phyloP scores from a whole-genome alignment of 1,140 invertebrate species.

The Drosophila ananassae region DNA sequence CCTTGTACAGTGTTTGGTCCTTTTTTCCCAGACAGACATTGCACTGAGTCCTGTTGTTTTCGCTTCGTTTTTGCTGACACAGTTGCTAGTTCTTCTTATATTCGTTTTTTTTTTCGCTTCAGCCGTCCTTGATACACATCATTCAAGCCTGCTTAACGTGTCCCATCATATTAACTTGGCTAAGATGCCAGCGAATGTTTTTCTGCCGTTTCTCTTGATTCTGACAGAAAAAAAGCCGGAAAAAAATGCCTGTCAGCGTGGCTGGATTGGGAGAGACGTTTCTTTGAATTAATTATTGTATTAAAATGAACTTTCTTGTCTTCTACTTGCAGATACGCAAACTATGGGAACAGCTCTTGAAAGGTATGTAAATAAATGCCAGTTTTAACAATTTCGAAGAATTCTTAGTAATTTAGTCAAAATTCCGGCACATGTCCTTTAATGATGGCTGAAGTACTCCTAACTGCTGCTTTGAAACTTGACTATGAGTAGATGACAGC shows the following conservation, averaged over 20 bases:
- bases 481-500: neutral
- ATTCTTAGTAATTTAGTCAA: neutral
- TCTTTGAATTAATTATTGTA: conserved; percentile 43
- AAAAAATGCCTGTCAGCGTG: conserved; percentile 16
- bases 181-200: conserved; percentile 44
- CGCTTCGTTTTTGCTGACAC: conserved; percentile 42
- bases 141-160: conserved; percentile 70
- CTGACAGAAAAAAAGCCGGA: conserved; percentile 6
- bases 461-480: neutral
- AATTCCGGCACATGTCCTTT: conserved; percentile 1
- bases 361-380: conserved; percentile 35
- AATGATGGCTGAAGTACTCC: too few relatives aligned
- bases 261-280: conserved; percentile 16
- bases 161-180: conserved; percentile 59
- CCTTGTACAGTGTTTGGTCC: conserved; percentile 7
- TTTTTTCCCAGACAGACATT: conserved; percentile 29
- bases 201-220: conserved; percentile 25
- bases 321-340: conserved; percentile 29
- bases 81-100: conserved; percentile 35
- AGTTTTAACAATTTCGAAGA: neutral
- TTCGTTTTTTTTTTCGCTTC: neutral
- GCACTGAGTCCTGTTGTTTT: conserved; percentile 35
- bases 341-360: conserved; percentile 12
- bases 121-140: conserved; percentile 53
- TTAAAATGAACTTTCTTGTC: conserved; percentile 30